phyloP scores from a whole-genome alignment of 2,888 invertebrate genomes.

The Caenorhabditis doughertyi region DNA sequence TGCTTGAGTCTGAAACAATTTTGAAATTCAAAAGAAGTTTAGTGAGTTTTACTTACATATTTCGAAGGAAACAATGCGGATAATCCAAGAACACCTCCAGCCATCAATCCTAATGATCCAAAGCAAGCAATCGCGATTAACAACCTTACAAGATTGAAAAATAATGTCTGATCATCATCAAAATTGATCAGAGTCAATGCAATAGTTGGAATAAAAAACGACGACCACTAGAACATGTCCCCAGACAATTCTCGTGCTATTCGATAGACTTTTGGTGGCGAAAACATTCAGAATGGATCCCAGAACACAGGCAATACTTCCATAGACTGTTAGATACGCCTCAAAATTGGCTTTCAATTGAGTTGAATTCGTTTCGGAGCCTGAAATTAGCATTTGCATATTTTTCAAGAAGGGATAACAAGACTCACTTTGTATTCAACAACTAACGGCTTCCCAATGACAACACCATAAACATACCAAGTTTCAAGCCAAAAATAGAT shows the following conservation, averaged over 20 bases:
- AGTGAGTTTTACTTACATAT: conserved; percentile 62
- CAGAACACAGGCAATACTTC: conserved; percentile 69
- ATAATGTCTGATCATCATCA: conserved; percentile 66
- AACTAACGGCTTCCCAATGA: too few species aligned
- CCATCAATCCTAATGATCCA: conserved; percentile 73
- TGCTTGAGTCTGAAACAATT: conserved; percentile 71
- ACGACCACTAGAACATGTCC: conserved; percentile 73
- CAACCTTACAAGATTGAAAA: conserved; percentile 70
- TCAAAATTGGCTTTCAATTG: conserved; percentile 65
- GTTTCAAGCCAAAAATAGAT: too few species aligned
- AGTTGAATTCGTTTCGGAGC: conserved; percentile 43
- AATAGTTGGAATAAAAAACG: conserved; percentile 69
- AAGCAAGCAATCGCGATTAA: conserved; percentile 68
- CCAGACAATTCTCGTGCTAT: conserved; percentile 67
- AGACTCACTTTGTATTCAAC: too few species aligned
- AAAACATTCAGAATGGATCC: conserved; percentile 70
- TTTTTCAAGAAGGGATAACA: too few species aligned
- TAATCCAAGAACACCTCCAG: conserved; percentile 71
- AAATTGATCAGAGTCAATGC: conserved; percentile 69
- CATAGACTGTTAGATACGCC: conserved; percentile 69
- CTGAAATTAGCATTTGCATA: too few species aligned
- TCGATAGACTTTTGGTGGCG: conserved; percentile 63
- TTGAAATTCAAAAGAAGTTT: too few species aligned
- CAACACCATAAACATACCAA: too few species aligned
- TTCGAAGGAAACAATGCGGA: conserved; percentile 66